Conservation (phyloP, 2,113 vertebrate genomes). For the Takifugu bimaculatus region DNA sequence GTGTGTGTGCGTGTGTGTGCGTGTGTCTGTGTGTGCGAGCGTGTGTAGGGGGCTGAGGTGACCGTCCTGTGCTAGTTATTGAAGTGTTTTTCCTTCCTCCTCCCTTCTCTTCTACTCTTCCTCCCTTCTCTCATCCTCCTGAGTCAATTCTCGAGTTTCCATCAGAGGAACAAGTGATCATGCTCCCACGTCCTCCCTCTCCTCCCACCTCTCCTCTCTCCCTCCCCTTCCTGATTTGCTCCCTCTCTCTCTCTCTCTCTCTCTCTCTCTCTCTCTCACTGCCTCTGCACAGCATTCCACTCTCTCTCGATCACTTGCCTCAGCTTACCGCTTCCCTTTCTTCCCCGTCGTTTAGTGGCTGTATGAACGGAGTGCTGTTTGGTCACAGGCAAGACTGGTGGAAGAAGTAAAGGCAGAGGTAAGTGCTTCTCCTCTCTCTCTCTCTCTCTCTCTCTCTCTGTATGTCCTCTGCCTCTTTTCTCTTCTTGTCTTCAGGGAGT, state of each 20-base stretch:
- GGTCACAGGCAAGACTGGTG: slow-evolving; percentile 77
- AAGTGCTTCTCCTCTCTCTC: slow-evolving; percentile 57
- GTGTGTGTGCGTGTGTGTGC: slow-evolving; percentile 16
- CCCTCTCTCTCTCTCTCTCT: slow-evolving; percentile 28
- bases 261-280: slow-evolving; percentile 33
- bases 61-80: slow-evolving; percentile 35
- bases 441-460: slow-evolving; percentile 10
- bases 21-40: slow-evolving; percentile 3
- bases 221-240: slow-evolving; percentile 53
- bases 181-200: slow-evolving; percentile 56
- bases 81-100: slow-evolving; percentile 11
- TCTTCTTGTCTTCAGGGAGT: slow-evolving; percentile 51
- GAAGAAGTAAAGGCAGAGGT: slow-evolving; percentile 87
- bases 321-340: slow-evolving; percentile 63
- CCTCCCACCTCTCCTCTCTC: slow-evolving; percentile 50
- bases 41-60: slow-evolving; percentile 24
- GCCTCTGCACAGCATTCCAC: slow-evolving; percentile 67
- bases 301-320: slow-evolving; percentile 63
- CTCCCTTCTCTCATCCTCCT: slow-evolving; percentile 57
- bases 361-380: slow-evolving; percentile 75
- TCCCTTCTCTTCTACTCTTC: slow-evolving; percentile 26
- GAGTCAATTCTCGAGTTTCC: slow-evolving; percentile 68
- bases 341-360: slow-evolving; percentile 80
- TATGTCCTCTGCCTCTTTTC: not conserved
- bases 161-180: slow-evolving; percentile 70